Evolutionary conservation across 2,113 vertebrate species (phyloP), one percentile per base, ranked within the genome.

Genomic region (Nothoprocta pentlandii): DNA sequence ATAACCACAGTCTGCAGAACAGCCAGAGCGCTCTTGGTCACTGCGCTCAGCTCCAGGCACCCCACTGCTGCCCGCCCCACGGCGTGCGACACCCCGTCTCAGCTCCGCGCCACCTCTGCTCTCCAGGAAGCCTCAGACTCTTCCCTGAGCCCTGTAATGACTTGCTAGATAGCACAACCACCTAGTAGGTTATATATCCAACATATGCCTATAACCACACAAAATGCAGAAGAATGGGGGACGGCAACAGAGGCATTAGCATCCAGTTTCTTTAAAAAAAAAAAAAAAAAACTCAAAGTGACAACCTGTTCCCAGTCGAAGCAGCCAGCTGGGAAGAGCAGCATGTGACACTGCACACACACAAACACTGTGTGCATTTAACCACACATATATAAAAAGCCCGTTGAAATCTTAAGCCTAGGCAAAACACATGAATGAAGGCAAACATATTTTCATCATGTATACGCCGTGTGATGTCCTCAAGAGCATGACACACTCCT

Each of bases 401-500:
- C 44, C 82, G 77, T 58, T 90, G 85, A 95, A 93, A 94, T 82
- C 88, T 79, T 76, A 92, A 69, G 87, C 63, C 70, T 69, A 73
- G 83, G 92, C 90, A 70, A 95, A 89, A 89, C 3, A 1, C 89
- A 86, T 92, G 95, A 90, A 95, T 95, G 95, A 95, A 95, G 79
- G 86, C 83, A 89, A 95, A 89, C 95, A 95, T 53, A 91, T 93
- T 93, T 95, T 88, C 86, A 83, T 93, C 92, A 85, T 96, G 92
- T 94, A 90, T 95, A 71, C 58, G 6, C 67, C 77, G 90, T 22
- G 85, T 81, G 93, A 92, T 83, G 49, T 89, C 94, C 83, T 88
- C 86, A 85, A 67, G 5, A 66, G 86, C 78, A 92, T 63, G 90
- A 95, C 90, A 94, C 78, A 81, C 77, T 96, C 93, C 86, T 30